Evolutionary conservation across 2,113 vertebrate genomes (phyloP).

Genomic region (Penelope pileata): DNA sequence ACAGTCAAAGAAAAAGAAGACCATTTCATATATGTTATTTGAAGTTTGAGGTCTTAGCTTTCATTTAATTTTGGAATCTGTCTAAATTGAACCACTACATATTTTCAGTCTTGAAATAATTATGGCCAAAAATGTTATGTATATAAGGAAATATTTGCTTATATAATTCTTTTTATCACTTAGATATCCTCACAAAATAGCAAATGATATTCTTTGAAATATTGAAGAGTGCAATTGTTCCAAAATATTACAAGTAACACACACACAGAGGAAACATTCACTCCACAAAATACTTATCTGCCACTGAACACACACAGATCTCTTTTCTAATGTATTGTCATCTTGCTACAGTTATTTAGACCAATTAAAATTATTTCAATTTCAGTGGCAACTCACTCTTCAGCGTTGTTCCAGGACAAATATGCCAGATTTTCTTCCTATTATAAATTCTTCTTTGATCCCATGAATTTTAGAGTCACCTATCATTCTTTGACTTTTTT

Average conservation of each 20-base stretch:
- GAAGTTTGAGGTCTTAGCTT: not conserved
- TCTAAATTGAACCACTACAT: not conserved
- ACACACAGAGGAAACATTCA: not conserved
- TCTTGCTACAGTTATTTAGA: not conserved
- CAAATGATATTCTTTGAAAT: not conserved
- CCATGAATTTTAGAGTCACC: not conserved
- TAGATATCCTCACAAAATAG: not conserved
- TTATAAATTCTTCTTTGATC: not conserved
- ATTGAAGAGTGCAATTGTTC: not conserved
- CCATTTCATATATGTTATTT: not conserved
- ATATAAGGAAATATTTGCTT: not conserved
- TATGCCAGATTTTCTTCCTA: not conserved
- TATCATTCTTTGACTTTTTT: not conserved
- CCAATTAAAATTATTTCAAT: not conserved
- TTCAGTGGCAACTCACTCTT: not conserved
- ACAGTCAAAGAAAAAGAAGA: not conserved
- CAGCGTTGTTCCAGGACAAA: not conserved
- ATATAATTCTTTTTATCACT: not conserved
- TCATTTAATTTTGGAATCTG: not conserved
- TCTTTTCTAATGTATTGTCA: not conserved
- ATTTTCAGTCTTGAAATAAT: not conserved
- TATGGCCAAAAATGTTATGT: not conserved
- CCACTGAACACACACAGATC: not conserved
- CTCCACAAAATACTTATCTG: not conserved
- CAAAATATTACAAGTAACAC: not conserved